Evolutionary conservation across 2,888 invertebrate species (phyloP).

Genomic region (Drosophila mulleri): DNA sequence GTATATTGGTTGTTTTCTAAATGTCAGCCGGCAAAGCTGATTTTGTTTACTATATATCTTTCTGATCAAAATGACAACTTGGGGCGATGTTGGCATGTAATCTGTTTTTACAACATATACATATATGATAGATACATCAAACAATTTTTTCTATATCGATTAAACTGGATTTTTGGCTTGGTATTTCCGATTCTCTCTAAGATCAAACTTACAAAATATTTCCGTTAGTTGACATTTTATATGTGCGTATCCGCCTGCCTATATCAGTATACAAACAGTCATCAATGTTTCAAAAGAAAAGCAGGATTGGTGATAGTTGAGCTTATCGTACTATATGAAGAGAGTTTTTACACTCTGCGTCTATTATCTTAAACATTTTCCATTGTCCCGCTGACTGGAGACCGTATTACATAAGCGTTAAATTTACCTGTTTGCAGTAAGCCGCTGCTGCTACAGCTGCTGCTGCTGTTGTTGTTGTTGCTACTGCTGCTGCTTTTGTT

Average conservation of each 20-base stretch:
- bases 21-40: no score
- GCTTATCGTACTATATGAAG: constrained; percentile 10
- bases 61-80: background rate
- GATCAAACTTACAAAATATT: no score
- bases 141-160: no score
- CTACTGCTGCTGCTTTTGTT: constrained; percentile 45
- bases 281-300: background rate
- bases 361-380: constrained; percentile 49
- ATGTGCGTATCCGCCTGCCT: no score
- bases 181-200: no score
- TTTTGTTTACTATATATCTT: background rate
- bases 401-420: constrained; percentile 72
- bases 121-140: no score
- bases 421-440: constrained; percentile 75
- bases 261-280: background rate
- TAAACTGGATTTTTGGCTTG: no score
- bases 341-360: constrained; percentile 33
- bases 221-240: no score
- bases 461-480: background rate
- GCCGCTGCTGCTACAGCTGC: constrained; percentile 27
- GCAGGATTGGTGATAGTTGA: background rate
- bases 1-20: background rate
- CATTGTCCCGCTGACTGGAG: constrained; percentile 37
- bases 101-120: no score
- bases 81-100: no score